Evolutionary conservation across 2,113 vertebrate species (phyloP).

Genomic region (Craseonycteris thonglongyai): DNA sequence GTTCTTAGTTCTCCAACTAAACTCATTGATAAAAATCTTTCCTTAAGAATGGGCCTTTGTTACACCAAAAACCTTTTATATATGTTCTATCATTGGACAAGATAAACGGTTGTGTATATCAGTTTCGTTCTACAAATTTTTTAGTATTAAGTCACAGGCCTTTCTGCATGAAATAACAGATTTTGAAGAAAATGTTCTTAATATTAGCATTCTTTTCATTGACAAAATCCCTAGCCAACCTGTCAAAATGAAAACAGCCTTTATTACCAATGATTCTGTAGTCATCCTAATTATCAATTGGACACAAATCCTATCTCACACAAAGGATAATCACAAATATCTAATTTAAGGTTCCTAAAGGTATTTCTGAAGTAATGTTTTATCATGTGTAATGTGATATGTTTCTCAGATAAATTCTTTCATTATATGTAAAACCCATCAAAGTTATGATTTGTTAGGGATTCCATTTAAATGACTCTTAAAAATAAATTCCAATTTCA

Average conservation of each 20-base stretch:
- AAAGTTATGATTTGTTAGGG: slow-evolving; percentile 4
- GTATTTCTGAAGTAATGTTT: slow-evolving; percentile 37
- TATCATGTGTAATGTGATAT: slow-evolving; percentile 15
- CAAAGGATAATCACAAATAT: slow-evolving; percentile 51
- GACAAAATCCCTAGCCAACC: slow-evolving; percentile 30
- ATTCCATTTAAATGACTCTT: slow-evolving; percentile 43
- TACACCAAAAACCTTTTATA: not conserved
- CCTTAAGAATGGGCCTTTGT: not conserved
- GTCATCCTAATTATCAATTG: slow-evolving; percentile 27
- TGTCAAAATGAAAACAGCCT: slow-evolving; percentile 35
- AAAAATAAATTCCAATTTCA: slow-evolving; percentile 52
- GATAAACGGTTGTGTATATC: not conserved
- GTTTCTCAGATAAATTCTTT: slow-evolving; percentile 22
- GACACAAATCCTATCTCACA: slow-evolving; percentile 18
- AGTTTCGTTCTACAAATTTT: not conserved
- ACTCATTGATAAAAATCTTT: slow-evolving; percentile 28
- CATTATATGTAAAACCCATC: slow-evolving; percentile 46
- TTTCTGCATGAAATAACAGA: slow-evolving; percentile 8
- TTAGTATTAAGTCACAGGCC: slow-evolving; percentile 1
- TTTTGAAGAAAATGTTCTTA: slow-evolving; percentile 17
- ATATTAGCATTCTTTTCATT: slow-evolving; percentile 21
- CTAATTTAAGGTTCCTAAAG: slow-evolving; percentile 28
- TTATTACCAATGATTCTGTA: slow-evolving; percentile 12
- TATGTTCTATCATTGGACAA: not conserved
- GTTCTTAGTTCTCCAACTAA: not conserved